phyloP scores from a whole-genome alignment of 1,140 invertebrate species.

The Leptinotarsa texana region DNA sequence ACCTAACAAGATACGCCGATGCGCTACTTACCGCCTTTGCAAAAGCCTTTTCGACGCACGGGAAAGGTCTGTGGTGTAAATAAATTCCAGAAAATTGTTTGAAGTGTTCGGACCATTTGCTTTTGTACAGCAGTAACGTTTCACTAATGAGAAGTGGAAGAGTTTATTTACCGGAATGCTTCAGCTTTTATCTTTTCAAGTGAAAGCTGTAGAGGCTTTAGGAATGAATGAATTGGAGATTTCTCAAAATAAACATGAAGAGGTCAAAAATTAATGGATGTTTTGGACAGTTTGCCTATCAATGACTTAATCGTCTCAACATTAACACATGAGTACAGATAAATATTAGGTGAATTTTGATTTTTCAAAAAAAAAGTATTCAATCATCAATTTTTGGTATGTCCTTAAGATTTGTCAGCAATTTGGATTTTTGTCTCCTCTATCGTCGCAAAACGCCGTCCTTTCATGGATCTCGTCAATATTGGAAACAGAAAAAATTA shows the following conservation, averaged over 20 bases:
- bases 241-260: neutral
- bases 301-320: no score
- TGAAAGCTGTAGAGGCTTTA: neutral
- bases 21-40: neutral
- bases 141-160: neutral
- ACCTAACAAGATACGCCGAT: neutral
- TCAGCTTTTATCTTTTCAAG: neutral
- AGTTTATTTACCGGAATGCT: constrained; percentile 5
- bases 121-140: neutral
- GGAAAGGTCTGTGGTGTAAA: neutral
- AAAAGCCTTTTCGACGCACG: neutral
- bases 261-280: no score
- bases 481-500: no score
- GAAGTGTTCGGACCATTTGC: neutral
- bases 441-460: no score
- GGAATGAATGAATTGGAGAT: neutral
- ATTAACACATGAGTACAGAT: no score
- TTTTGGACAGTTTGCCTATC: no score
- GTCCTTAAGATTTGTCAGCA: no score
- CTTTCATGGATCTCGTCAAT: no score
- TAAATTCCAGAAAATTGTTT: constrained; percentile 7
- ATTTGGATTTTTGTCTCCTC: no score
- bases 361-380: no score
- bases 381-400: no score
- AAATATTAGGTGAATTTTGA: no score